These are phyloP conservation scores for Hesperia comma DNA, from an alignment of 2,888 invertebrate genomes.

Conservation along the genomic window DNA sequence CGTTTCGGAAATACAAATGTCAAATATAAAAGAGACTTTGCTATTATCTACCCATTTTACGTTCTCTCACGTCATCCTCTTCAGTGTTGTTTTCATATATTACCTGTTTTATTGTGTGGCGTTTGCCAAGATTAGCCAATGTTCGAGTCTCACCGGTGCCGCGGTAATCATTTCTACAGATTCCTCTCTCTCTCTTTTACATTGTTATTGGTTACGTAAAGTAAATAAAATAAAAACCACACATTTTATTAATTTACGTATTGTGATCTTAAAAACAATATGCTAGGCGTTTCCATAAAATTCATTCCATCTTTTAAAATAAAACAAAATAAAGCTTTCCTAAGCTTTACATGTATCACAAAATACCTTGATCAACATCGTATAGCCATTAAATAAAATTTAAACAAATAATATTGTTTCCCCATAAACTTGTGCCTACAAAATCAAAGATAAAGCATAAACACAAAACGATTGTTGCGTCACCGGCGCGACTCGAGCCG, in stretches of 20 bases:
- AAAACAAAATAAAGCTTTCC: too few relatives aligned
- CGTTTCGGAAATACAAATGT: constrained; percentile 35
- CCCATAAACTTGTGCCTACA: constrained; percentile 1
- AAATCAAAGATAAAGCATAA: constrained; percentile 11
- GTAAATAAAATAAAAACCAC: neutral
- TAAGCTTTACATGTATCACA: neutral
- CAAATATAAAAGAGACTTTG: constrained; percentile 35
- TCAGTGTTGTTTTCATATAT: constrained; percentile 34
- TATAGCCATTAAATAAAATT: neutral
- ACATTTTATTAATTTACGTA: too few relatives aligned
- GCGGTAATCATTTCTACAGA: constrained; percentile 26
- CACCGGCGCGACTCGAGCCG: constrained; percentile 52
- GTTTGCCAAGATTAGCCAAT: constrained; percentile 35
- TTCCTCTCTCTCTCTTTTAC: constrained; percentile 4
- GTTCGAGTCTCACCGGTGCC: constrained; percentile 17
- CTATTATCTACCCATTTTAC: constrained; percentile 38
- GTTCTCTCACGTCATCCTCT: constrained; percentile 31
- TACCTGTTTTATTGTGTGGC: constrained; percentile 29
- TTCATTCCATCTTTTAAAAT: too few relatives aligned
- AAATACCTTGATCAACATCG: neutral
- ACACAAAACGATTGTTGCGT: constrained; percentile 62
- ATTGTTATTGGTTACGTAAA: neutral
- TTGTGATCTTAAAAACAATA: too few relatives aligned
- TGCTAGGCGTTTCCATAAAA: too few relatives aligned
- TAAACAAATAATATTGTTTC: constrained; percentile 8